A percentile compares a stretch with the other conserved stretches of the same genome.
Evolutionary conservation across 2,113 vertebrate genomes (phyloP).

Genomic region (Cryptotis parvus): DNA sequence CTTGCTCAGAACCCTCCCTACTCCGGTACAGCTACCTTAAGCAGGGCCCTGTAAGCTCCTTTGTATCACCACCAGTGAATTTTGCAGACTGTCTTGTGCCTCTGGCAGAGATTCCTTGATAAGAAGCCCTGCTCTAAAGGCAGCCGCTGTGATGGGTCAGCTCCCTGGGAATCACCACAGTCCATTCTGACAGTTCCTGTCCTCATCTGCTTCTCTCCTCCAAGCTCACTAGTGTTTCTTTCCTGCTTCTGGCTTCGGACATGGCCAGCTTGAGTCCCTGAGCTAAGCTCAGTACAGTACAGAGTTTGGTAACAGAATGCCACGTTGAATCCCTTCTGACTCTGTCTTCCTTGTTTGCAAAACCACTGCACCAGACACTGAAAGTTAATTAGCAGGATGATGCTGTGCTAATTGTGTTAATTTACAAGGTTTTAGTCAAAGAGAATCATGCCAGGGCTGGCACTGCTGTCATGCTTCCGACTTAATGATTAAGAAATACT

Average conservation of each 20-base stretch:
- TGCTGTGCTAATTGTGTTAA: constrained; percentile 99
- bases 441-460: constrained; percentile 94
- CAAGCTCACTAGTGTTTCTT: constrained; percentile 86
- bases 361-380: constrained; percentile 93
- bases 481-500: constrained; percentile 96
- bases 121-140: constrained; percentile 83
- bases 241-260: constrained; percentile 87
- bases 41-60: constrained; percentile 84
- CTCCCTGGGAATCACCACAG: constrained; percentile 85
- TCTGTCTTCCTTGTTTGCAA: constrained; percentile 93
- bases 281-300: constrained; percentile 85
- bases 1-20: constrained; percentile 59
- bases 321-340: constrained; percentile 93
- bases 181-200: constrained; percentile 86
- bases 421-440: constrained; percentile 99
- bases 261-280: constrained; percentile 86
- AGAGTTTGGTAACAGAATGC: constrained; percentile 93
- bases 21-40: constrained; percentile 82
- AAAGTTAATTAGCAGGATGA: constrained; percentile 99
- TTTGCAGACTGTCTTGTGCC: constrained; percentile 85
- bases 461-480: constrained; percentile 94
- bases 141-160: constrained; percentile 84
- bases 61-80: constrained; percentile 86
- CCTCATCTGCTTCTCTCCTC: constrained; percentile 79
- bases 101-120: constrained; percentile 87